Conservation (phyloP, 2,888 invertebrate genomes). For the Parnassius glacialis region DNA sequence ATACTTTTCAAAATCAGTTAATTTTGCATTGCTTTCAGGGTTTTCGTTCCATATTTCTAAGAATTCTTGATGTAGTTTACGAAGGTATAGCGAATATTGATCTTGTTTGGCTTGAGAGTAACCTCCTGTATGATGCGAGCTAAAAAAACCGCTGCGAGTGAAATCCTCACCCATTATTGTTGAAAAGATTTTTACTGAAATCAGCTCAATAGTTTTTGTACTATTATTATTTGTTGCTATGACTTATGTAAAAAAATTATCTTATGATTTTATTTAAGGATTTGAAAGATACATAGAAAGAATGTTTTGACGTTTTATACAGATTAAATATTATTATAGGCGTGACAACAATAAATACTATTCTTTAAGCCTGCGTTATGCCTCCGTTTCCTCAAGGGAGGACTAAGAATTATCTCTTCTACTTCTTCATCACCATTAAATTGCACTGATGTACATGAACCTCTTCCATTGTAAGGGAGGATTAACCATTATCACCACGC, state of each 20-base stretch:
- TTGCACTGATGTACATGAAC: too few species aligned
- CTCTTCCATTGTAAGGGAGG: too few species aligned
- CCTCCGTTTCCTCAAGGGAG: too few species aligned
- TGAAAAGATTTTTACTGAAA: constrained; percentile 25
- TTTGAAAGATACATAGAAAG: too few species aligned
- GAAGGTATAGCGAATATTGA: constrained; percentile 56
- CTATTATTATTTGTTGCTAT: background rate
- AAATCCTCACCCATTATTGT: constrained; percentile 44
- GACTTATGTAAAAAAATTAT: too few species aligned
- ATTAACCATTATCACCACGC: too few species aligned
- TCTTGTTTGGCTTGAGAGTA: constrained; percentile 60
- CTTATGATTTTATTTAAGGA: too few species aligned
- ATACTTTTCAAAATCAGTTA: constrained; percentile 85
- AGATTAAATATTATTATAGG: background rate
- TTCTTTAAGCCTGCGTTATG: too few species aligned
- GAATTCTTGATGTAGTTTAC: constrained; percentile 61
- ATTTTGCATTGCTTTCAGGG: constrained; percentile 43
- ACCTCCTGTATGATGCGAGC: constrained; percentile 41
- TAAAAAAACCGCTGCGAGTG: constrained; percentile 30
- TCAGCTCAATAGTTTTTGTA: constrained; percentile 7
- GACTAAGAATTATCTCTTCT: too few species aligned
- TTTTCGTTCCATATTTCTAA: constrained; percentile 65
- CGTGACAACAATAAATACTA: too few species aligned
- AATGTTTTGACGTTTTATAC: constrained; percentile 3
- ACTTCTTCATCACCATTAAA: too few species aligned